These are phyloP conservation scores for Thamnophis elegans DNA, from an alignment of 2,797 vertebrate genomes.

Conservation along the genomic window DNA sequence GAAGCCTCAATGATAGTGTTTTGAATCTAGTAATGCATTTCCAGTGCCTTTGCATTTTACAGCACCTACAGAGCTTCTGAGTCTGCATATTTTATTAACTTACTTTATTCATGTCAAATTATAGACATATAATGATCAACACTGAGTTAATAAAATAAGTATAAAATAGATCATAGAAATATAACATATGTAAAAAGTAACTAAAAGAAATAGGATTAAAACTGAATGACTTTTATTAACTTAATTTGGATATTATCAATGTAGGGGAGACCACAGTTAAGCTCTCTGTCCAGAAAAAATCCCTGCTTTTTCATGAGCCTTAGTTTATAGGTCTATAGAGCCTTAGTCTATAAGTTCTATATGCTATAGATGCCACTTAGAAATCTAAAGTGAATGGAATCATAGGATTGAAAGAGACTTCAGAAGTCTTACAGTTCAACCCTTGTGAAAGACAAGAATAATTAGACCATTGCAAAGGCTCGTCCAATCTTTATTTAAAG, in stretches of 20 bases:
- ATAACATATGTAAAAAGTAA: too few species aligned
- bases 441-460: background rate
- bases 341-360: too few species aligned
- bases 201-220: too few species aligned
- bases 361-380: background rate
- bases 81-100: background rate
- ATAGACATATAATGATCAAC: too few species aligned
- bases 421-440: background rate
- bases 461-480: background rate
- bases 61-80: background rate
- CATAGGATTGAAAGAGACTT: background rate
- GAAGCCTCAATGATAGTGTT: background rate
- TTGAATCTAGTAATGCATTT: background rate
- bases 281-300: background rate
- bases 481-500: background rate
- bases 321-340: background rate
- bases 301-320: background rate
- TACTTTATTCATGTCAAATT: too few species aligned
- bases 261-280: background rate
- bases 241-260: background rate
- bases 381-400: background rate
- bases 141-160: too few species aligned
- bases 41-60: background rate
- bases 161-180: too few species aligned
- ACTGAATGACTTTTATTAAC: background rate